phyloP scores from a whole-genome alignment of 2,888 invertebrate species.

The Clostera curtula region DNA sequence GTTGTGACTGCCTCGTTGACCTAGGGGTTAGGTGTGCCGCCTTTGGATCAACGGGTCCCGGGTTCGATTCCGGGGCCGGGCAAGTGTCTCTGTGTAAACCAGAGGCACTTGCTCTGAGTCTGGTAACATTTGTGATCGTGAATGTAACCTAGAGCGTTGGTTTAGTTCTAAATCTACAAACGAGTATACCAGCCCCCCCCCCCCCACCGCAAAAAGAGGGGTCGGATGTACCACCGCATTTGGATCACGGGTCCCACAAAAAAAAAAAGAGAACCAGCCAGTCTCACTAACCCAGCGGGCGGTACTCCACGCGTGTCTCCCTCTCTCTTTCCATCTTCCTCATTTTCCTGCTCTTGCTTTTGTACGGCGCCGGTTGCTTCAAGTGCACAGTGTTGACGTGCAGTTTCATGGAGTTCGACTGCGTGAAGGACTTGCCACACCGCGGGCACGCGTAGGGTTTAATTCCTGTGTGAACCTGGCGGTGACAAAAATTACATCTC shows the following conservation, averaged over 20 bases:
- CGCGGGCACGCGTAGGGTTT: constrained; percentile 48
- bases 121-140: too few relatives aligned
- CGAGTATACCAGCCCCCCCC: too few relatives aligned
- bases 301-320: constrained; percentile 8
- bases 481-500: neutral
- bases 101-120: too few relatives aligned
- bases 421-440: constrained; percentile 50
- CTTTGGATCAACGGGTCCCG: too few relatives aligned
- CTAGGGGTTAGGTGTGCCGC: too few relatives aligned
- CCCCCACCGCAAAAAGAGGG: too few relatives aligned
- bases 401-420: constrained; percentile 51
- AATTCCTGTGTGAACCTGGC: constrained; percentile 51
- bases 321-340: constrained; percentile 13
- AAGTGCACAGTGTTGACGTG: constrained; percentile 52
- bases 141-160: too few relatives aligned
- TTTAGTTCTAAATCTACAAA: too few relatives aligned
- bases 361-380: constrained; percentile 46
- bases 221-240: too few relatives aligned
- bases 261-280: constrained; percentile 7
- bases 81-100: too few relatives aligned
- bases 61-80: too few relatives aligned
- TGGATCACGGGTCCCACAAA: constrained; percentile 11
- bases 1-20: too few relatives aligned
- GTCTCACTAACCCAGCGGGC: constrained; percentile 6
- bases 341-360: constrained; percentile 25